Conservation (phyloP, 2,797 vertebrate species). For the Periophthalmus magnuspinnatus region DNA sequence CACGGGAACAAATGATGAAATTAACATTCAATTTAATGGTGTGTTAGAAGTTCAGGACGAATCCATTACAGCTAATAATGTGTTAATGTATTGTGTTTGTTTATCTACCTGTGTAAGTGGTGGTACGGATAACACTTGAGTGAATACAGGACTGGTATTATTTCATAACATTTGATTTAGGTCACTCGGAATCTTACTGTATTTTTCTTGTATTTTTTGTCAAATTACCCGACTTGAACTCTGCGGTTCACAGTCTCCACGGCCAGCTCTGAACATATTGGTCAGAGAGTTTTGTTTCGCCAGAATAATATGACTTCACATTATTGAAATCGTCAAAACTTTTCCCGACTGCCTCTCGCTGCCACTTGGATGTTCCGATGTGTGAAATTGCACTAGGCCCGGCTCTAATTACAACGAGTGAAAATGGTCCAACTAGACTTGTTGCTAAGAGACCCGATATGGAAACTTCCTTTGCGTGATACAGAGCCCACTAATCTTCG, state of each 20-base stretch:
- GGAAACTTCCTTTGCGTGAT: slow-evolving; percentile 6
- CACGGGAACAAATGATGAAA: no score
- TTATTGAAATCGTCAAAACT: slow-evolving; percentile 49
- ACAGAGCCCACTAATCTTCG: background rate
- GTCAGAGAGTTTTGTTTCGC: slow-evolving; percentile 39
- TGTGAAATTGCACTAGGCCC: slow-evolving; percentile 44
- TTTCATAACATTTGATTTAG: background rate
- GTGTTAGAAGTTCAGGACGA: no score
- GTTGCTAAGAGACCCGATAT: slow-evolving; percentile 8
- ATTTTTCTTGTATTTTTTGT: background rate
- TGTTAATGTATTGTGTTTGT: background rate
- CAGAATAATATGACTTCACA: slow-evolving; percentile 41
- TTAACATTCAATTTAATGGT: no score
- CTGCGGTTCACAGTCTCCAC: slow-evolving; percentile 12
- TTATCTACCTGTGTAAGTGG: background rate
- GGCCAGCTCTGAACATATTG: slow-evolving; percentile 23
- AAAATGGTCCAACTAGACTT: slow-evolving; percentile 30
- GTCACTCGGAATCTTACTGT: background rate
- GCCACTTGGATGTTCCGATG: slow-evolving; percentile 42
- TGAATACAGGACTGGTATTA: background rate
- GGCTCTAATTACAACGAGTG: slow-evolving; percentile 44
- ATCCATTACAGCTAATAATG: background rate
- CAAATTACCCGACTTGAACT: slow-evolving; percentile 16
- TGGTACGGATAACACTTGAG: background rate
- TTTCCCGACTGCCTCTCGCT: slow-evolving; percentile 37